Conservation (phyloP, 2,888 invertebrate genomes). For the Ariolimax columbianus region DNA sequence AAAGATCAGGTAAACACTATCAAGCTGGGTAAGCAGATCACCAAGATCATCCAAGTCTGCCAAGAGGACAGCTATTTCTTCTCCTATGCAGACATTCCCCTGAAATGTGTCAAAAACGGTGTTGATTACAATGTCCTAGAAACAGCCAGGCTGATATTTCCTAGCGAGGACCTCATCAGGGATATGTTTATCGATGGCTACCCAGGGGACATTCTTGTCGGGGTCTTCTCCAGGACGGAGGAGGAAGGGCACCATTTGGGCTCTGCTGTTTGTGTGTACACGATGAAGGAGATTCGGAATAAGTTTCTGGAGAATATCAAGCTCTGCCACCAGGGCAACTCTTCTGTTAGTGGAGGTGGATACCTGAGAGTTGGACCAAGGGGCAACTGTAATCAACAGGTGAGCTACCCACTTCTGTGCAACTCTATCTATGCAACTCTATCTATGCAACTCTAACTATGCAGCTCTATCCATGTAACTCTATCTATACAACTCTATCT, state of each 20-base stretch:
- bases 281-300: slow-evolving; percentile 67
- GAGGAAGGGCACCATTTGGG: slow-evolving; percentile 48
- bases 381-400: slow-evolving; percentile 59
- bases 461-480: no score
- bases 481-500: no score
- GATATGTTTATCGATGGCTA: slow-evolving; percentile 75
- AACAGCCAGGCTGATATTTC: slow-evolving; percentile 94
- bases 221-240: slow-evolving; percentile 87
- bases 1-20: slow-evolving; percentile 81
- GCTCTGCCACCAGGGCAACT: slow-evolving; percentile 65
- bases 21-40: slow-evolving; percentile 81
- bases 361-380: slow-evolving; percentile 60
- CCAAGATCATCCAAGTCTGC: slow-evolving; percentile 95
- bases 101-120: slow-evolving; percentile 86
- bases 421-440: no score
- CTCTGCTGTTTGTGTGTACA: slow-evolving; percentile 71
- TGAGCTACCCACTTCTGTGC: slow-evolving; percentile 19
- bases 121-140: slow-evolving; percentile 90
- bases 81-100: slow-evolving; percentile 97
- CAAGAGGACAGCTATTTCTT: slow-evolving; percentile 97
- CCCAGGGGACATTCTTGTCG: slow-evolving; percentile 64
- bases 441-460: no score
- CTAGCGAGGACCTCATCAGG: slow-evolving; percentile 93
- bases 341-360: slow-evolving; percentile 64
- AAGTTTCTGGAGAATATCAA: slow-evolving; percentile 68